These are phyloP conservation scores for Phania funesta DNA, from an alignment of 2,888 invertebrate genomes.

Conservation along the genomic window DNA sequence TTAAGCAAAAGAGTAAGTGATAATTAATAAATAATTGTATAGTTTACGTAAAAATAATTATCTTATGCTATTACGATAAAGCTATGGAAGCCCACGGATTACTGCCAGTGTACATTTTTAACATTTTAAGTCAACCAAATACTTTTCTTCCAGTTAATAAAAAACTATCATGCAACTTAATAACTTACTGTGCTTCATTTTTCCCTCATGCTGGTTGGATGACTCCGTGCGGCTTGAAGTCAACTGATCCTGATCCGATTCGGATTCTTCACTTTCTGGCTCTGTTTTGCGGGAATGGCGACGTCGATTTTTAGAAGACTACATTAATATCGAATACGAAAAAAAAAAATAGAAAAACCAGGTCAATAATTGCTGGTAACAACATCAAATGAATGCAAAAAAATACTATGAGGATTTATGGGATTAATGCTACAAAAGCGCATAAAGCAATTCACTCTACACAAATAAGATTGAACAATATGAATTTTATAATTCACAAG, in stretches of 20 bases:
- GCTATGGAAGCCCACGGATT: no score
- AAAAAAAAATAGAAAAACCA: slow-evolving; percentile 57
- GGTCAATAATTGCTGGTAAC: background rate
- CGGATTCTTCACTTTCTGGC: slow-evolving; percentile 87
- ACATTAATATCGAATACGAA: slow-evolving; percentile 70
- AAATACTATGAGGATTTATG: slow-evolving; percentile 58
- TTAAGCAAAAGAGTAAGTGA: no score
- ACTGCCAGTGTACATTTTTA: no score
- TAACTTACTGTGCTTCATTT: slow-evolving; percentile 86
- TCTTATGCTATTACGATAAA: no score
- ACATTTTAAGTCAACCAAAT: slow-evolving; percentile 45
- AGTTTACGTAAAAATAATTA: no score
- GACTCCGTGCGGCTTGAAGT: slow-evolving; percentile 88
- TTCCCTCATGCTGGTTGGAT: slow-evolving; percentile 87
- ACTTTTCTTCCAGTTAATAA: background rate
- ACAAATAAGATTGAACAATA: background rate
- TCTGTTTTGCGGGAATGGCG: slow-evolving; percentile 84
- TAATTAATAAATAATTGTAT: no score
- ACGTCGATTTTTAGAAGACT: slow-evolving; percentile 83
- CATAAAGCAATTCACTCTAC: slow-evolving; percentile 51
- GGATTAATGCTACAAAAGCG: slow-evolving; percentile 62
- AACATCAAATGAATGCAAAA: background rate
- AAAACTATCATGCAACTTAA: background rate
- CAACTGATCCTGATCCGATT: slow-evolving; percentile 87
- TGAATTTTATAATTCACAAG: slow-evolving; percentile 6